phyloP scores from a whole-genome alignment of 2,888 invertebrate species.

The Plusia festucae region DNA sequence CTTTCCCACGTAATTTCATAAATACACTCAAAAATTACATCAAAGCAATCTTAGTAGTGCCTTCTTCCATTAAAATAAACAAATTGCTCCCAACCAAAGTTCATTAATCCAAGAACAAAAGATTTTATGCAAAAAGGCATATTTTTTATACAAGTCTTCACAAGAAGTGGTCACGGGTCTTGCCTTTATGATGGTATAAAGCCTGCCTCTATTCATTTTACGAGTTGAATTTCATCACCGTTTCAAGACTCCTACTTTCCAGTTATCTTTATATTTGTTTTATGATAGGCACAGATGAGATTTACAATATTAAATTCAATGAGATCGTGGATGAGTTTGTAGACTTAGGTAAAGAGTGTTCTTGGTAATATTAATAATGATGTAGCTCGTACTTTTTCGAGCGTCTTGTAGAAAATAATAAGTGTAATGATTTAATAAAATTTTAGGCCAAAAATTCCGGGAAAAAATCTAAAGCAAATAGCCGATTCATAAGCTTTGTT shows the following conservation, averaged over 20 bases:
- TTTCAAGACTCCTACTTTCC: constrained; percentile 68
- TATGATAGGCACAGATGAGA: constrained; percentile 76
- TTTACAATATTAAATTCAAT: constrained; percentile 72
- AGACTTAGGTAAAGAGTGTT: background rate
- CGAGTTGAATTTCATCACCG: constrained; percentile 80
- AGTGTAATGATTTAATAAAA: background rate
- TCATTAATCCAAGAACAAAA: constrained; percentile 38
- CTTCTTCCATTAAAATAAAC: constrained; percentile 16
- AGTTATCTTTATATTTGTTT: constrained; percentile 80
- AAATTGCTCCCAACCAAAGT: constrained; percentile 28
- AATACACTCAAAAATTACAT: background rate
- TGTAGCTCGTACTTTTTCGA: background rate
- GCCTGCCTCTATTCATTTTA: constrained; percentile 78
- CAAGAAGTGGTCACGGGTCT: constrained; percentile 62
- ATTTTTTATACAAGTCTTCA: constrained; percentile 40
- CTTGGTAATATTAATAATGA: background rate
- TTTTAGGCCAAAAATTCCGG: too few species aligned
- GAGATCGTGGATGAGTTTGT: constrained; percentile 38
- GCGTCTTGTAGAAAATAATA: background rate
- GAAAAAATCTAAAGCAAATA: too few species aligned
- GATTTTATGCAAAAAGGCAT: constrained; percentile 29
- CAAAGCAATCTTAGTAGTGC: background rate
- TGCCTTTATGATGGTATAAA: constrained; percentile 78
- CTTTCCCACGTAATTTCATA: background rate
- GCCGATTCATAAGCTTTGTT: too few species aligned